Evolutionary conservation across 2,113 vertebrate genomes (phyloP), one percentile per base, ranked within the genome.

Genomic region (Mastomys coucha): DNA sequence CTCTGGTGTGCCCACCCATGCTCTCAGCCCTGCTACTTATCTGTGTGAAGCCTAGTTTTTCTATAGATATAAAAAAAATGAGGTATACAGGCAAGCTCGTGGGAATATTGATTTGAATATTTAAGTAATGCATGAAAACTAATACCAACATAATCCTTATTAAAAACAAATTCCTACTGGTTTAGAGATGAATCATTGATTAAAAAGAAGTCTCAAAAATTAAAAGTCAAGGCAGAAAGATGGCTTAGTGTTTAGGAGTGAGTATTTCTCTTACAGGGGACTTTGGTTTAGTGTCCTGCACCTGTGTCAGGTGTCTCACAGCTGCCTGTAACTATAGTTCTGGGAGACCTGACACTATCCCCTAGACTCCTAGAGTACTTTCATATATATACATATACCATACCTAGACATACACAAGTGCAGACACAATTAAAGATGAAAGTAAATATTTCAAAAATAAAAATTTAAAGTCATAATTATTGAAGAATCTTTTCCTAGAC

Each of bases 111-210:
- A 87, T 45, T 70, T 87, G 5, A 91, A 65, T 72, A 89, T 93
- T 69, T 67, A 92, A 88, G 65, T 58, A 63, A 90, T 12, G 31
- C 49, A 28, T 39, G 28, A 75, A 76, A 85, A 13, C 76, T 93
- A 84, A n/a, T 81, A 76, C 67, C 87, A 72, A 77, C 6, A 19
- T 49, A 49, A 36, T 72, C 36, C 63, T 94, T 91, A 49, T 80
- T 85, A 45, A 93, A 94, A 91, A 67, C 85, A 91, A 5, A 92
- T 90, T 42, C 11, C n/a, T 69, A 75, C 42, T 84, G 42, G 31
- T 78, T 95, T 60, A 81, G 72, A 93, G 67, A 86, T 85, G 67
- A 95, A 56, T 76, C 36, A 28, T 31, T 26, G 33, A 33, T 89
- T 89, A 2, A 82, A 91, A 3, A 73, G 11, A 49, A 93, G 11